Conservation (phyloP, 1,140 invertebrate genomes). For the Procambarus virginalis region DNA sequence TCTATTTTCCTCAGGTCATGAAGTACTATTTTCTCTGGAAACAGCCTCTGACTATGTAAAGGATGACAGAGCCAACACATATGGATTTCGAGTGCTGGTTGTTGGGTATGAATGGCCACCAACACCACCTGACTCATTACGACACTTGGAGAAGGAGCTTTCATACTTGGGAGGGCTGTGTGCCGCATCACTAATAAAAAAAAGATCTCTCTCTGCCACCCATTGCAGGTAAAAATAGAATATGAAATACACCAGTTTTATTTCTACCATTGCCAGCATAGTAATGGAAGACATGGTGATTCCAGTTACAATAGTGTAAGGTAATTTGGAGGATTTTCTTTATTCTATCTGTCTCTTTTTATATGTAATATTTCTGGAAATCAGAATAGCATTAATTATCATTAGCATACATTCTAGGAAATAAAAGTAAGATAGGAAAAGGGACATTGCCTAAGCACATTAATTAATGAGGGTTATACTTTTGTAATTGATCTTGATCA, state of each 20-base stretch:
- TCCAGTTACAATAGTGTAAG: too few relatives aligned
- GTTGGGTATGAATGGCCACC: slow-evolving; percentile 91
- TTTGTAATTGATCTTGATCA: too few relatives aligned
- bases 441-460: too few relatives aligned
- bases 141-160: slow-evolving; percentile 91
- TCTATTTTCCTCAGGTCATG: slow-evolving; percentile 81
- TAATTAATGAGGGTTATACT: too few relatives aligned
- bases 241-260: background rate
- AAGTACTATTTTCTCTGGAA: slow-evolving; percentile 95
- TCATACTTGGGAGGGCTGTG: slow-evolving; percentile 93
- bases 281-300: too few relatives aligned
- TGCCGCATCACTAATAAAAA: slow-evolving; percentile 88
- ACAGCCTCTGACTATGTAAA: slow-evolving; percentile 96
- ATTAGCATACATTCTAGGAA: too few relatives aligned
- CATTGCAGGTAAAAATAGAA: slow-evolving; percentile 76
- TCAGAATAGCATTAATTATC: too few relatives aligned
- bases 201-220: slow-evolving; percentile 86
- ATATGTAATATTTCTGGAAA: too few relatives aligned
- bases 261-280: too few relatives aligned
- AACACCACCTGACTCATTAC: slow-evolving; percentile 75
- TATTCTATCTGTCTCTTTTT: too few relatives aligned
- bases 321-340: too few relatives aligned
- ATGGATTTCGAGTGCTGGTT: slow-evolving; percentile 93
- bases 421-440: too few relatives aligned
- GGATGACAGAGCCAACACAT: slow-evolving; percentile 88